phyloP scores from a whole-genome alignment of 2,113 vertebrate species.

The Oceanites oceanicus region DNA sequence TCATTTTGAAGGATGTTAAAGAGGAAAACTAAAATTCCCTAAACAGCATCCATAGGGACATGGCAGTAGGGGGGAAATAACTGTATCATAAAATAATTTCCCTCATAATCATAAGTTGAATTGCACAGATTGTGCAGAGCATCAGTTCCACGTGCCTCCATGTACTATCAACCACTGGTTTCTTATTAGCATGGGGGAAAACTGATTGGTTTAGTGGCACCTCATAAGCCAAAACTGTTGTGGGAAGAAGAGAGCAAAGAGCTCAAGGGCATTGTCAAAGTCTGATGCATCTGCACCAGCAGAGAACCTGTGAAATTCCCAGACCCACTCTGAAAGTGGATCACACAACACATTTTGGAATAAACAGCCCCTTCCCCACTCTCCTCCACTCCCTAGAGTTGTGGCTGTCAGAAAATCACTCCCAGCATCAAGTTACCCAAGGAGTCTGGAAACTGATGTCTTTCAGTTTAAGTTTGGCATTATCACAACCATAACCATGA shows the following conservation, averaged over 20 bases:
- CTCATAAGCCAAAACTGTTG: background rate
- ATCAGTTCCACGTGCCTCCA: background rate
- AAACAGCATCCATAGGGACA: accelerated
- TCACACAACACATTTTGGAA: background rate
- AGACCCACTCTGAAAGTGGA: background rate
- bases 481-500: background rate
- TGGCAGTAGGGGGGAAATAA: background rate
- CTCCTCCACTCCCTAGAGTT: background rate
- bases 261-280: background rate
- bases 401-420: background rate
- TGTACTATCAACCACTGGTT: background rate
- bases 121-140: background rate
- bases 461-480: background rate
- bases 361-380: background rate
- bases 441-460: background rate
- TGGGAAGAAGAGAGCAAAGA: background rate
- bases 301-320: background rate
- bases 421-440: background rate
- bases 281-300: background rate
- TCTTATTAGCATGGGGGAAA: background rate
- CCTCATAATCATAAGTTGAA: background rate
- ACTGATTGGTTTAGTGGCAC: background rate
- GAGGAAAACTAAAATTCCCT: background rate
- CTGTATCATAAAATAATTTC: background rate
- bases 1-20: background rate